These are phyloP conservation scores for Andrena flavipes DNA, from an alignment of 2,888 invertebrate genomes.

Conservation along the genomic window DNA sequence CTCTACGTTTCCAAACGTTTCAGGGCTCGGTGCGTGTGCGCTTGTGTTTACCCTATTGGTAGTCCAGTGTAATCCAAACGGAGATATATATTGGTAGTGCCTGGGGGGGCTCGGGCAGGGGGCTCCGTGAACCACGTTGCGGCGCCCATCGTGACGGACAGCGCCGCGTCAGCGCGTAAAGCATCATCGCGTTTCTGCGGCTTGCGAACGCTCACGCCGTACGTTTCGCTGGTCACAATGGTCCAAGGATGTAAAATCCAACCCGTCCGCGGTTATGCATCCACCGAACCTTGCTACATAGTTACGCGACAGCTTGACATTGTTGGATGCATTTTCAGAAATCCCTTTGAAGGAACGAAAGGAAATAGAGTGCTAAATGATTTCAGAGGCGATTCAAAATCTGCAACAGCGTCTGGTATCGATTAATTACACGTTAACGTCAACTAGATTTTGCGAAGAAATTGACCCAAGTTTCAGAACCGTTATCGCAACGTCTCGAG, in stretches of 20 bases:
- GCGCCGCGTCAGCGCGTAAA: conserved; percentile 80
- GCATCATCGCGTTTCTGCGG: conserved; percentile 76
- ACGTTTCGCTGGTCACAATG: conserved; percentile 47
- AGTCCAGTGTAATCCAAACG: conserved; percentile 80
- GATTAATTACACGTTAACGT: conserved; percentile 9
- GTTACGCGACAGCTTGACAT: not conserved
- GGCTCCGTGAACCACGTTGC: conserved; percentile 71
- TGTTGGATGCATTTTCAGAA: not conserved
- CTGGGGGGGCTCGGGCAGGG: conserved; percentile 58
- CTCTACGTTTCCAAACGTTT: conserved; percentile 36
- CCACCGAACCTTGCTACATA: not conserved
- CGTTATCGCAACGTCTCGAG: conserved; percentile 32
- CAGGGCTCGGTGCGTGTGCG: conserved; percentile 46
- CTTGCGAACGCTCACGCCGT: conserved; percentile 49
- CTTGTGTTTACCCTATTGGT: conserved; percentile 78
- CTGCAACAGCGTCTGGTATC: not conserved
- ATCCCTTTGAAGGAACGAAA: not conserved
- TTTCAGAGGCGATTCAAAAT: not conserved
- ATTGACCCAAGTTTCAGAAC: not conserved
- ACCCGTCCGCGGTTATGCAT: not conserved
- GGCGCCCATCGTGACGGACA: conserved; percentile 77
- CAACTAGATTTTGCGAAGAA: not conserved
- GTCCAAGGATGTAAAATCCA: conserved; percentile 45
- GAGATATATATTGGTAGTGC: conserved; percentile 73
- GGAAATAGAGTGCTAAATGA: not conserved